Base-by-base conservation (phyloP, 2,888 invertebrate genomes). In the Chymomyza procnemis region DNA sequence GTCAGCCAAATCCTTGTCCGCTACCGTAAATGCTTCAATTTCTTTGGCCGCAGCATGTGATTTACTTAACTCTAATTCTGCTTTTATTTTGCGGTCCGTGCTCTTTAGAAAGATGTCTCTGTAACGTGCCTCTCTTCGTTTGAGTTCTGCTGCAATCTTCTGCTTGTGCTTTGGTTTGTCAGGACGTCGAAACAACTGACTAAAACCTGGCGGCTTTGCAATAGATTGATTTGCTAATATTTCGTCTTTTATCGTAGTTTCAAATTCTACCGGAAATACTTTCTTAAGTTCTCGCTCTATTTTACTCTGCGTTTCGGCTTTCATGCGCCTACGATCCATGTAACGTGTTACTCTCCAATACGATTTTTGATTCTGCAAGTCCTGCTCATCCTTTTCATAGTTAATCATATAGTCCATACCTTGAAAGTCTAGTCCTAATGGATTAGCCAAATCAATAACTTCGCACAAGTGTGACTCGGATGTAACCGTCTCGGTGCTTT, bases 401-500 rank as follows among this genome's bases (percentile, higher is more conserved):
- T 89, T 90, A 52, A 85, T 87, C 71, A 85, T 87, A 47, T 89
- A 90, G 68, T 91, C 91, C 74, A 89, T 71, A 60, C 91, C 91
- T 66, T 91, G 90, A 41, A 89, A 90, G 60, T 91, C 91, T 52
- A 90, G 58, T 12, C 83, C 79, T 30, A 89, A 61, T 0, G 91
- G 91, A 75, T 91, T 91, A 12, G 89, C 88, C 58, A 89, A 66
- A 63, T 91, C 91, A 5, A 90, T 83, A 8, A 87, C 84, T 61
- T 89, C 89, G 69, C 90, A 90, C 46, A 89, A 84, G 55, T 85
- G 84, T 2, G 89, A 78, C 26, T 84, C 82, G 0, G 85, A 79
- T 0, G 80, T 68, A 22, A 88, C 83, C 0, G 90, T 88, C 3
- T 74, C 79, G 0, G 87, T 76, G 46, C 75, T 79, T 12, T 79